These are phyloP conservation scores for Caenorhabditis uteleia DNA, from an alignment of 2,888 invertebrate genomes.

Conservation along the genomic window DNA sequence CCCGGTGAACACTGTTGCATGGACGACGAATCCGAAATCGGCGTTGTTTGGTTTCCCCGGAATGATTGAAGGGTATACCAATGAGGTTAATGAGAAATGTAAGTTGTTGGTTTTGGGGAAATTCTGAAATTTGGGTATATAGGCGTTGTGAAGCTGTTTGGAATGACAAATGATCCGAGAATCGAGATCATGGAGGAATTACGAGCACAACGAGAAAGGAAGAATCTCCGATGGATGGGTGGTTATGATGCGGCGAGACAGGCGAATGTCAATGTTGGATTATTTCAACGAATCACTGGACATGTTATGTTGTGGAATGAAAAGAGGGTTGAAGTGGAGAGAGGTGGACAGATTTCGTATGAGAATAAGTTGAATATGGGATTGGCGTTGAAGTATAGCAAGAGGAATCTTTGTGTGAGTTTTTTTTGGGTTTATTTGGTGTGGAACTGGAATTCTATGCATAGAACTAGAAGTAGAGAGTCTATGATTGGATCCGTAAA, in stretches of 20 bases:
- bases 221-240: conserved; percentile 40
- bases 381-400: conserved; percentile 87
- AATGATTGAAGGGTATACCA: conserved; percentile 24
- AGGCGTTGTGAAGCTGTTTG: conserved; percentile 38
- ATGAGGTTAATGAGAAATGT: conserved; percentile 22
- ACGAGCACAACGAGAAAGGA: conserved; percentile 19
- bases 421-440: background rate
- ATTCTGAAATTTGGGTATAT: conserved; percentile 2
- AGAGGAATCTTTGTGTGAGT: conserved; percentile 73
- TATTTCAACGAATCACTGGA: conserved; percentile 86
- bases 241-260: conserved; percentile 72
- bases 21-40: conserved; percentile 32
- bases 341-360: conserved; percentile 62
- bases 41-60: conserved; percentile 40
- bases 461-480: background rate
- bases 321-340: conserved; percentile 46
- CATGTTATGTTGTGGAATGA: conserved; percentile 77
- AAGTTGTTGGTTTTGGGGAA: conserved; percentile 4
- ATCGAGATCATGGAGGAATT: conserved; percentile 14
- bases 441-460: background rate
- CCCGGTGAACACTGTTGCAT: conserved; percentile 31
- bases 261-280: conserved; percentile 75
- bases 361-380: conserved; percentile 79
- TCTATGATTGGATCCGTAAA: too few species aligned
- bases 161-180: conserved; percentile 9